phyloP scores from a whole-genome alignment of 2,888 invertebrate genomes.

The Saturnia pavonia region DNA sequence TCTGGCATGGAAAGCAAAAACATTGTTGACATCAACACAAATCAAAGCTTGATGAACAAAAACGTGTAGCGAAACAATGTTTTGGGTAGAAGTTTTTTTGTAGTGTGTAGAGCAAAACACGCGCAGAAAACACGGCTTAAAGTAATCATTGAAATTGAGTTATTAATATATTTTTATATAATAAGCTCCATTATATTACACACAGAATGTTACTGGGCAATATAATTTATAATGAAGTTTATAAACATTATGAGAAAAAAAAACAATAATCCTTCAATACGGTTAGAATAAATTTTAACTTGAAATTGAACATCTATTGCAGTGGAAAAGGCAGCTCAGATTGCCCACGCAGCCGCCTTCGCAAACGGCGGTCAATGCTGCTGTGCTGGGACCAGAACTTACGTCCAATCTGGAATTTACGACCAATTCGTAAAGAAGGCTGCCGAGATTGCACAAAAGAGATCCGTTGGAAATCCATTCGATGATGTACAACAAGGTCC shows the following conservation, averaged over 20 bases:
- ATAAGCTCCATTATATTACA: too few relatives aligned
- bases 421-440: constrained; percentile 91
- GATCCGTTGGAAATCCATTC: constrained; percentile 93
- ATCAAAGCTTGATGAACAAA: too few relatives aligned
- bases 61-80: too few relatives aligned
- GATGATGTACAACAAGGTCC: constrained; percentile 90
- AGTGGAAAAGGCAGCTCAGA: constrained; percentile 73
- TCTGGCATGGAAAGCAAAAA: too few relatives aligned
- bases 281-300: not conserved
- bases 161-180: too few relatives aligned
- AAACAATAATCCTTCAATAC: not conserved
- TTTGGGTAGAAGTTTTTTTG: too few relatives aligned
- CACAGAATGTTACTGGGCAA: too few relatives aligned
- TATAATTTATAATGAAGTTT: not conserved
- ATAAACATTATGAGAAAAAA: too few relatives aligned
- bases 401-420: constrained; percentile 93
- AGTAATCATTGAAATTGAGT: too few relatives aligned
- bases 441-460: constrained; percentile 84
- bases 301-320: constrained; percentile 24
- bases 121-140: too few relatives aligned
- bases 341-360: constrained; percentile 71
- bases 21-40: too few relatives aligned
- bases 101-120: too few relatives aligned
- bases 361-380: constrained; percentile 73
- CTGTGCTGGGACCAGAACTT: constrained; percentile 93